Evolutionary conservation across 2,113 vertebrate species (phyloP), one percentile per base, ranked within the genome.

Genomic region (Oreochromis aureus): DNA sequence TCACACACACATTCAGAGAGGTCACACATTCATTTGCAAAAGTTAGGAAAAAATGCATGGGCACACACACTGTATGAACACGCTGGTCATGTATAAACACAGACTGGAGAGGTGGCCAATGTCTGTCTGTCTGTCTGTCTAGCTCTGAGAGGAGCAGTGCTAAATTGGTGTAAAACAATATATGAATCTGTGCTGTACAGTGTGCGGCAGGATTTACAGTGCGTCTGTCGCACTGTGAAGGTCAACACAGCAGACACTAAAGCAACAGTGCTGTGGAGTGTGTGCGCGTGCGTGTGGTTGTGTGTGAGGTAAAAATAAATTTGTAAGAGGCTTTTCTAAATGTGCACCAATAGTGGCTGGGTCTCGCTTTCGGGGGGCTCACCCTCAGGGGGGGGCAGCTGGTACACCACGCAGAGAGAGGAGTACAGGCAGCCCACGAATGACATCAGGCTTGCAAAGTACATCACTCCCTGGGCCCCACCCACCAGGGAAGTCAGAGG

Each of bases 391-490:
- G 97, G 95, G 41, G 97, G 98, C 30, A 97, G 95, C 82, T 99
- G 98, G 15, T 99, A 99, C 91, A 97, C 97, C 92, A 99, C 96
- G 6, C 96, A 99, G 88, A 99, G 97, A 27, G 98, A 99, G 69
- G 98, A 99, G 93, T 99, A 99, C 91, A 98, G 91, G 91, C 98
- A 99, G 93, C 98, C 98, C 90, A 99, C 96, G 95, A 99, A 99
- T 87, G 98, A 97, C 96, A 98, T 95, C 84, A 98, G 96, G 95
- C 98, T 99, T 86, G 98, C 93, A 94, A 99, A 99, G 96, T 99
- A 99, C 98, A 99, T 99, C 94, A 98, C 98, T 1, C 98, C 98
- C 3, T 96, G 98, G 96, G 98, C 98, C 7, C 98, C 98, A 89
- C 98, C 98, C 92, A 99, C 98, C 8, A 97, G 96, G 1, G 98